A percentile compares a stretch with the other conserved stretches of the same genome.
These are phyloP conservation scores for Euzetes globulus DNA, from an alignment of 2,888 invertebrate genomes.

Conservation along the genomic window DNA sequence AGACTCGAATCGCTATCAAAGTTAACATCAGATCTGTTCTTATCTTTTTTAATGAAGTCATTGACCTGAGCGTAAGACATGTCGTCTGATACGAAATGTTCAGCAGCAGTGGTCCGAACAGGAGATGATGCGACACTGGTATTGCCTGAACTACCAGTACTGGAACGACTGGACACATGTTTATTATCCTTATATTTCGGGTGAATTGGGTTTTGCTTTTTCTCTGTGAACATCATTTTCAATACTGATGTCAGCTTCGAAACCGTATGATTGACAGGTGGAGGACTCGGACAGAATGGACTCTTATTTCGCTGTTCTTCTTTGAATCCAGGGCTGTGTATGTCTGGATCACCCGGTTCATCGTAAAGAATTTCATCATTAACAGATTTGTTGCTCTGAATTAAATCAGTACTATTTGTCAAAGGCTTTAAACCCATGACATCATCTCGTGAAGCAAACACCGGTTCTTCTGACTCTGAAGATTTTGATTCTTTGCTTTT, in stretches of 20 bases:
- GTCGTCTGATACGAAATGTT: not conserved
- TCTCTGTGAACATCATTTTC: constrained; percentile 25
- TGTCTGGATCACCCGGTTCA: not conserved
- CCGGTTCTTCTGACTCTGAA: constrained; percentile 26
- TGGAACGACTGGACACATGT: not conserved
- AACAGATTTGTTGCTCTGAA: not conserved
- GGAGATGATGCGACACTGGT: not conserved
- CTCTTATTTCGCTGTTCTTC: not conserved
- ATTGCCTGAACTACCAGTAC: constrained; percentile 20
- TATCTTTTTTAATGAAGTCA: not conserved
- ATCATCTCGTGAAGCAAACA: constrained; percentile 33
- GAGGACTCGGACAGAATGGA: constrained; percentile 20
- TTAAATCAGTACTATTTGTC: not conserved
- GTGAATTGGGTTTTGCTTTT: not conserved
- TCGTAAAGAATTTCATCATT: constrained; percentile 1
- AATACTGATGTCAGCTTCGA: constrained; percentile 30
- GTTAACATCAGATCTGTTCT: not conserved
- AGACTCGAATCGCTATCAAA: not conserved
- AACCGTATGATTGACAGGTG: constrained; percentile 10
- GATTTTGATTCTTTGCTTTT: constrained; percentile 15
- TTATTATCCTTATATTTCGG: not conserved
- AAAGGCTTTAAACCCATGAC: constrained; percentile 17
- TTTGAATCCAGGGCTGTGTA: not conserved
- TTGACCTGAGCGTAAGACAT: not conserved
- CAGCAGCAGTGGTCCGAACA: not conserved